Evolutionary conservation across 2,888 invertebrate genomes (phyloP), one percentile per base, ranked within the genome.

Genomic region (Dryobotodes eremita): DNA sequence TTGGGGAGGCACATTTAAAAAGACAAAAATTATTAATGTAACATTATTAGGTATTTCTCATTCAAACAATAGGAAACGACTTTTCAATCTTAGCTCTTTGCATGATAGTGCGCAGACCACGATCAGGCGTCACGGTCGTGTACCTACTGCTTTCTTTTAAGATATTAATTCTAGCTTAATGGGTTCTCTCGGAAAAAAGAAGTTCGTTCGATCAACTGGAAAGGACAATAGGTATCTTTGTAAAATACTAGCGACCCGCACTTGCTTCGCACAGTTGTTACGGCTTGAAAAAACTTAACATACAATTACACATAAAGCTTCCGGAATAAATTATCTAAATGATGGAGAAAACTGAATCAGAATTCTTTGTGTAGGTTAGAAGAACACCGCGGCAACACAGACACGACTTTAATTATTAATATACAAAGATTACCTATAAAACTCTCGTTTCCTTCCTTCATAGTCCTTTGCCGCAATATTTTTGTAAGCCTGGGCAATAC

Each of bases 361-460:
- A 36, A 3, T 36, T 3, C 31, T 36, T 36, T 36, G 31, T 3
- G 31, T 36, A 36, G 31, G 31, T 36, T 36, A 36, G 31, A 36
- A 36, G 31, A 36, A 36, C 31, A 36, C 1, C 31, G 31, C 3
- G 31, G 31, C 3, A 1, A 36, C 3, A 36, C 31, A 23, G 53
- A 23, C 8, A 20, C 53, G 53, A 53, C 23, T 55, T 55, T 23
- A 23, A 7, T 20, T 50, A 36, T 2, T 36, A n/a, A 36, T 36
- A 3, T 36, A 36, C 1, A 2, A 36, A 50, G 50, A n/a, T 81
- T 83, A 86, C 86, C 87, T 81, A 50, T 84, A 82, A 77, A 78
- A 88, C 7, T 50, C 15, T 4, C 0, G 48, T 59, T 36, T 81
- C 0, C 50, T 71, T 26, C 23, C 15, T 15, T 7, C 2, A 17